phyloP scores from a whole-genome alignment of 2,797 vertebrate species.

The Gambelia wislizenii region DNA sequence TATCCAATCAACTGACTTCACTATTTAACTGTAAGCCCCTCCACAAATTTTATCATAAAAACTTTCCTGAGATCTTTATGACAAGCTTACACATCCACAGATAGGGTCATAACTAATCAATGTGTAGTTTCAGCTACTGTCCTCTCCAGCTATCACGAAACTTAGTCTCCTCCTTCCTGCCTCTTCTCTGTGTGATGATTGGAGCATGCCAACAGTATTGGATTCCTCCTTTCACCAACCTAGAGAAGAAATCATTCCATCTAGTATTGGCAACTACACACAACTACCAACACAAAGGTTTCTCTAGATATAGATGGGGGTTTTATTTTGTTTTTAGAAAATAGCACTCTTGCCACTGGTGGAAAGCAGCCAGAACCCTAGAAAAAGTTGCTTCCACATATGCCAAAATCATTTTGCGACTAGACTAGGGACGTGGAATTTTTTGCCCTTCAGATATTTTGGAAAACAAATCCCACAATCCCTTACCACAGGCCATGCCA shows the following conservation, averaged over 20 bases:
- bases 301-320: background rate
- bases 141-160: too few relatives aligned
- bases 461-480: background rate
- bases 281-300: background rate
- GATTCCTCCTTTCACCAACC: too few relatives aligned
- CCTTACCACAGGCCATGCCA: background rate
- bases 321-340: background rate
- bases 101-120: background rate
- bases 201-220: too few relatives aligned
- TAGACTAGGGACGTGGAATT: background rate
- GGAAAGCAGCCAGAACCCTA: background rate
- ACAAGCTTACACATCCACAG: background rate
- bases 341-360: background rate
- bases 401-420: background rate
- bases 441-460: background rate
- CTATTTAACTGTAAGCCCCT: background rate
- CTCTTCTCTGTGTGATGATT: too few relatives aligned
- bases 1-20: background rate
- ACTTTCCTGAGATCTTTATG: background rate
- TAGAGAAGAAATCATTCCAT: background rate
- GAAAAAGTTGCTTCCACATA: background rate
- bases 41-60: too few relatives aligned
- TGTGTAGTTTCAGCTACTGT: too few relatives aligned
- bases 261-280: background rate
- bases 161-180: too few relatives aligned